Evolutionary conservation across 2,113 vertebrate species (phyloP).

Genomic region (Eubucco bourcierii): DNA sequence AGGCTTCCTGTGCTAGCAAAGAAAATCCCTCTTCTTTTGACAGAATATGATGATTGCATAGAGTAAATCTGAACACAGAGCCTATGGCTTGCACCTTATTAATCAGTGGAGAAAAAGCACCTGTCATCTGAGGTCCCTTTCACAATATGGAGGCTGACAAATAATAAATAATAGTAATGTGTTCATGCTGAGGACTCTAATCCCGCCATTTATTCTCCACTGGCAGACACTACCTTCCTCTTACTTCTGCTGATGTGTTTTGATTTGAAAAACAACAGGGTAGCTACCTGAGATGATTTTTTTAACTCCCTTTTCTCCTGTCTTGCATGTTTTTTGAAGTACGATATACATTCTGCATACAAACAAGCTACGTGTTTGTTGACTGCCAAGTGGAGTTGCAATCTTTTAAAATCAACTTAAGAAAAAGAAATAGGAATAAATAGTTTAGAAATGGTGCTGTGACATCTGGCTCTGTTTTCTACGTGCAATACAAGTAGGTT

Average conservation of each 20-base stretch:
- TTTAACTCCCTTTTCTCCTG: not conserved
- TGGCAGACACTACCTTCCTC: constrained; percentile 17
- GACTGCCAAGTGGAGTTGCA: not conserved
- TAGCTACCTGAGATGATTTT: not conserved
- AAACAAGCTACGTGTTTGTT: not conserved
- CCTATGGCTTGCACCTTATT: constrained; percentile 23
- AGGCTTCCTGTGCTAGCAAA: constrained; percentile 8
- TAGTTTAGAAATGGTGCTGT: not conserved
- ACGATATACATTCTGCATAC: not conserved
- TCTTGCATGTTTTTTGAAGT: not conserved
- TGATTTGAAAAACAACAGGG: constrained; percentile 2
- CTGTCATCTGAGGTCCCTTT: constrained; percentile 43
- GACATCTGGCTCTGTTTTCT: not conserved
- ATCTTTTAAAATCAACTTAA: not conserved
- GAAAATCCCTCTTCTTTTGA: constrained; percentile 25
- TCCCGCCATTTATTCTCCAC: constrained; percentile 13
- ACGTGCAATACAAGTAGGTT: not conserved
- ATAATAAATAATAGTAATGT: constrained; percentile 65
- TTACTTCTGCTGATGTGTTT: not conserved
- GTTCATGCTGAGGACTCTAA: constrained; percentile 56
- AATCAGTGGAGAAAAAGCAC: constrained; percentile 40
- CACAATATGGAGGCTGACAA: constrained; percentile 11
- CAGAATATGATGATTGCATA: not conserved
- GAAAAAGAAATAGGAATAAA: not conserved
- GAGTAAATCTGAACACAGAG: not conserved